Evolutionary conservation across 2,888 invertebrate genomes (phyloP).

Genomic region (Nymphalis c-album): DNA sequence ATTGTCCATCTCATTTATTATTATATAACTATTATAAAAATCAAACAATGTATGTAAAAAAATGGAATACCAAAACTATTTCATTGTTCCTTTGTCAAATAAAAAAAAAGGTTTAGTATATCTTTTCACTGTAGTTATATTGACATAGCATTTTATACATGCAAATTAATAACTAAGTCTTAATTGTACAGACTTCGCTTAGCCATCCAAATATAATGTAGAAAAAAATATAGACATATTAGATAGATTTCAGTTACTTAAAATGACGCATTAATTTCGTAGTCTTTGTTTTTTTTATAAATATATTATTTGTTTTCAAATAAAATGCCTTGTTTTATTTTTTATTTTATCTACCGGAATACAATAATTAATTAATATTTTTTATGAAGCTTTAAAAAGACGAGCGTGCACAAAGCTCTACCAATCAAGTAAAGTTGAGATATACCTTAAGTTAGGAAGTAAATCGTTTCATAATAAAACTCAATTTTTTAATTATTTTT

Average conservation of each 20-base stretch:
- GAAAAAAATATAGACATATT: constrained; percentile 43
- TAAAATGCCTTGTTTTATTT: constrained; percentile 45
- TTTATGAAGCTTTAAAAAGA: neutral
- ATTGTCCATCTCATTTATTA: too few species aligned
- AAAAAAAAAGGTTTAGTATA: constrained; percentile 28
- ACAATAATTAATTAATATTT: neutral
- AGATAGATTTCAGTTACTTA: constrained; percentile 64
- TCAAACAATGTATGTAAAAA: constrained; percentile 2
- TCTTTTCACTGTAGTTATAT: constrained; percentile 29
- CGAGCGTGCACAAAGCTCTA: too few species aligned
- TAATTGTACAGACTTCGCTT: constrained; percentile 47
- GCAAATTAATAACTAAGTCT: constrained; percentile 33
- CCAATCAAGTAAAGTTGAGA: too few species aligned
- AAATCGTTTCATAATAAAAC: too few species aligned
- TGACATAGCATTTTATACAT: constrained; percentile 46
- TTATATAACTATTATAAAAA: neutral
- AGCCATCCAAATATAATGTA: constrained; percentile 47
- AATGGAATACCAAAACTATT: constrained; percentile 22
- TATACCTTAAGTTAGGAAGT: too few species aligned
- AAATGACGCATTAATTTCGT: constrained; percentile 51
- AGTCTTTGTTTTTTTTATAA: constrained; percentile 57
- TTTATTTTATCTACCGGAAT: constrained; percentile 39
- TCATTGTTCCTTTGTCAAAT: constrained; percentile 37
- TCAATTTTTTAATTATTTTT: too few species aligned
- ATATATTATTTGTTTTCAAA: constrained; percentile 68